phyloP scores from a whole-genome alignment of 64 coral and sea anemone genomes.

The Stichodactyla helianthus region DNA sequence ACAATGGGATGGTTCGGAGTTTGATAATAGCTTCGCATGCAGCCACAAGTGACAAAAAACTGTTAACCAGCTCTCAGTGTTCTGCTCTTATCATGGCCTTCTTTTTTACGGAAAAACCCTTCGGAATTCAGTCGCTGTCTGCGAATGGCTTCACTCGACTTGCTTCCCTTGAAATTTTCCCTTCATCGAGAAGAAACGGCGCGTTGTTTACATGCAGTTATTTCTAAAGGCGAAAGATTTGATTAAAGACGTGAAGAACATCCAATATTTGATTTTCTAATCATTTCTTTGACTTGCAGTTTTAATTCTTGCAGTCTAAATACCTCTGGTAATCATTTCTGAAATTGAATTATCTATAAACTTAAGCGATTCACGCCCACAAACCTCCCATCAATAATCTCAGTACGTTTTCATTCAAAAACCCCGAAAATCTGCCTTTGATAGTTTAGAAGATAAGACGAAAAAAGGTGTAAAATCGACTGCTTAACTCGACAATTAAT shows the following conservation, averaged over 20 bases:
- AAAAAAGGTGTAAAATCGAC: background rate
- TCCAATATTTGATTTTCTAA: constrained; percentile 13
- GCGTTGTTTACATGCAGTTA: background rate
- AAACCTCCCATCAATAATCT: background rate
- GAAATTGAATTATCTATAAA: constrained; percentile 9
- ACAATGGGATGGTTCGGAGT: background rate
- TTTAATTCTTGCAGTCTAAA: constrained; percentile 3
- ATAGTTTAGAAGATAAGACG: background rate
- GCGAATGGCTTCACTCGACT: background rate
- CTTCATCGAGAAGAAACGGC: background rate
- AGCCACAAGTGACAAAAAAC: constrained; percentile 4
- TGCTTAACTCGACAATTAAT: constrained; percentile 14
- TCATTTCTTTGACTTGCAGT: constrained; percentile 4
- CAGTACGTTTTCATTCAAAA: background rate
- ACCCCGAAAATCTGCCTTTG: background rate
- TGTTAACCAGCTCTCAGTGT: background rate
- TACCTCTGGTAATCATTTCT: background rate
- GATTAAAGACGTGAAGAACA: background rate
- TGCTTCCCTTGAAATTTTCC: background rate
- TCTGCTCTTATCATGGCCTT: background rate
- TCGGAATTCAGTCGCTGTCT: background rate
- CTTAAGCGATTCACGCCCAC: constrained; percentile 13
- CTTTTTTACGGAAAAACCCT: background rate
- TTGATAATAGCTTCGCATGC: constrained; percentile 4
- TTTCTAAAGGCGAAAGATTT: background rate